Conservation (phyloP, 2,888 invertebrate genomes). For the Tuta absoluta region DNA sequence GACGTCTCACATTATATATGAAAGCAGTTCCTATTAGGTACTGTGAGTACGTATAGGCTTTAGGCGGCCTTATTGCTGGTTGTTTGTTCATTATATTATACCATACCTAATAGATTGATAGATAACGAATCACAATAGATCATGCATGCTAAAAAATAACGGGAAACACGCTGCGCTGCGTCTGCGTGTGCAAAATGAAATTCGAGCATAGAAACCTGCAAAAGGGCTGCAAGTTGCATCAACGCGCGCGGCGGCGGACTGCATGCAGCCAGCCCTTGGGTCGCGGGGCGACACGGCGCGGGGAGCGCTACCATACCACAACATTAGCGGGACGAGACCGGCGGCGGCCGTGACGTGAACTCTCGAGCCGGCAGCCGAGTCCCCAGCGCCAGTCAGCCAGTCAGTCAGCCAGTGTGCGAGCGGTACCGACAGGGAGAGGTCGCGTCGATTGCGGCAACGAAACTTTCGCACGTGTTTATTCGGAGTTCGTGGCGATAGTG, state of each 20-base stretch:
- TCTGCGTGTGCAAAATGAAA: neutral
- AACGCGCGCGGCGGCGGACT: neutral
- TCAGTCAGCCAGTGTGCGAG: slow-evolving; percentile 34
- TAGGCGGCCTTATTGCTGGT: neutral
- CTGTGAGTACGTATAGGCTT: too few species aligned
- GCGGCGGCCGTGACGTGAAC: slow-evolving; percentile 11
- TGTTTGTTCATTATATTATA: neutral
- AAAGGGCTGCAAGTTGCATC: neutral
- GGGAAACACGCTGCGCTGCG: too few species aligned
- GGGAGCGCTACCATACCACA: neutral
- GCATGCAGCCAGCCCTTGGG: neutral
- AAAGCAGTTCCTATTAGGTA: too few species aligned
- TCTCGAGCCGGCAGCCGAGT: neutral
- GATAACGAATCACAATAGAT: too few species aligned
- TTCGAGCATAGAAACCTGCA: neutral
- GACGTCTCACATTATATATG: too few species aligned
- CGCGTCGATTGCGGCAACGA: slow-evolving; percentile 37
- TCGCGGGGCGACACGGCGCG: neutral
- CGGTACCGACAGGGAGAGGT: slow-evolving; percentile 48
- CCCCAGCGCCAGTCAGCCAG: slow-evolving; percentile 17
- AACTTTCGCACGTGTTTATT: slow-evolving; percentile 54
- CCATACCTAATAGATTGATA: too few species aligned
- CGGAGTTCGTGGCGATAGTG: slow-evolving; percentile 32
- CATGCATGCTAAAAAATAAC: too few species aligned
- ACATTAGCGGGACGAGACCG: slow-evolving; percentile 6